Conservation (phyloP, 2,888 invertebrate species). For the Tachina lurida region DNA sequence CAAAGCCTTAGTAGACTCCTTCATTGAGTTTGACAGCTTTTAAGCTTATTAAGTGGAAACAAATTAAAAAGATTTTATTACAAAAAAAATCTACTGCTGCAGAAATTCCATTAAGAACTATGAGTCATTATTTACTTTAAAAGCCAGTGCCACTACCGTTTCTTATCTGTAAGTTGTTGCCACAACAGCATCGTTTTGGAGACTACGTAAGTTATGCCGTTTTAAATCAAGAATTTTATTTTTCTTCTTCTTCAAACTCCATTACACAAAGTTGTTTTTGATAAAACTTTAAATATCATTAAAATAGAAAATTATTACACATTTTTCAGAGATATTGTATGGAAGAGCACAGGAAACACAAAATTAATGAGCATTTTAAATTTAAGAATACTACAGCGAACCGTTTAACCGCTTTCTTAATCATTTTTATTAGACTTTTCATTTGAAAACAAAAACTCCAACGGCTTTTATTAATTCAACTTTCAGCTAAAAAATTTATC, state of each 20-base stretch:
- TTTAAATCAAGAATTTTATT: slow-evolving; percentile 35
- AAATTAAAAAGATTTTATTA: slow-evolving; percentile 17
- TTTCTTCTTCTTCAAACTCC: background rate
- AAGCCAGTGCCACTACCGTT: slow-evolving; percentile 54
- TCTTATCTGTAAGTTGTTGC: slow-evolving; percentile 51
- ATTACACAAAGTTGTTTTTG: slow-evolving; percentile 27
- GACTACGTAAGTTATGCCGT: slow-evolving; percentile 10
- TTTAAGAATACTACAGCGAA: background rate
- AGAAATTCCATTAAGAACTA: slow-evolving; percentile 26
- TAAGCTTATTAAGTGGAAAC: slow-evolving; percentile 42
- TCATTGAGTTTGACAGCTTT: slow-evolving; percentile 33
- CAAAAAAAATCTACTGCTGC: background rate
- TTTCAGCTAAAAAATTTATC: slow-evolving; percentile 30
- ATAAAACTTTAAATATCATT: slow-evolving; percentile 39
- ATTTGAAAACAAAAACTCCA: slow-evolving; percentile 23
- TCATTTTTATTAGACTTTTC: slow-evolving; percentile 24
- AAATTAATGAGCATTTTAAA: slow-evolving; percentile 27
- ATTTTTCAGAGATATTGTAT: slow-evolving; percentile 2
- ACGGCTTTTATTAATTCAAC: slow-evolving; percentile 35
- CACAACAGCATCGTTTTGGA: slow-evolving; percentile 12
- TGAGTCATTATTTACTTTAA: slow-evolving; percentile 62
- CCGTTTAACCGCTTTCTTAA: background rate
- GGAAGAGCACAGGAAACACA: background rate
- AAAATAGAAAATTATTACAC: slow-evolving; percentile 53
- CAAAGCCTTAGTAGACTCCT: slow-evolving; percentile 35